Evolutionary conservation across 1,140 invertebrate species (phyloP), one percentile per base, ranked within the genome.

Genomic region (Ruditapes philippinarum): DNA sequence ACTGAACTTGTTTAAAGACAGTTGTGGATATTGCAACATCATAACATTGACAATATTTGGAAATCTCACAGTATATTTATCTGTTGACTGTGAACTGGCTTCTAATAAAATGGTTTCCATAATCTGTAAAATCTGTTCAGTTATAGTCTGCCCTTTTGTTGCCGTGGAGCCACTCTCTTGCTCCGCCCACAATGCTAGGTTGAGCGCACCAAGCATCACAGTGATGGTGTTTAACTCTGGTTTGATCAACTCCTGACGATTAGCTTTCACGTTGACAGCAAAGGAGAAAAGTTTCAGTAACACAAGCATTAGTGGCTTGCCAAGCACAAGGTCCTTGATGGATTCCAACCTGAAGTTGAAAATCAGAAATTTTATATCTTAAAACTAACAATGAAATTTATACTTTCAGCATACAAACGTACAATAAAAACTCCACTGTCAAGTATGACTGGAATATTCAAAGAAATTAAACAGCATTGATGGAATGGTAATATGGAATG

Each of bases 31-130:
- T n/a, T n/a, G n/a, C n/a, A n/a, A n/a, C n/a, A n/a, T n/a, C n/a
- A n/a, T n/a, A n/a, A n/a, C n/a, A n/a, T n/a, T n/a, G n/a, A n/a
- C n/a, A n/a, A n/a, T 45, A 45, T 28, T 62, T 62, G 4, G 0
- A 12, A 38, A 5, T 92, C 93, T 92, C 90, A 96, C 95, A 17
- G 92, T 95, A 90, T 95, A 96, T 25, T 93, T 89, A 28, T 95
- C 95, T 9, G 94, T 93, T 0, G 97, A 97, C 94, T 98, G 97
- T 38, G 92, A 90, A 68, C 97, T 97, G 0, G 98, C 98, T 92
- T 98, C 98, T 1, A 98, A 97, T 11, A 99, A 96, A 88, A 99
- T 98, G 0, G 97, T 98, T 96, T 99, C 98, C 98, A 99, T 98
- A 51, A 95, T 95, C 73, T 95, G 94, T 54, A 99, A 95, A 25